These are phyloP conservation scores for Zosterops borbonicus DNA, from an alignment of 2,113 vertebrate genomes.

Conservation along the genomic window DNA sequence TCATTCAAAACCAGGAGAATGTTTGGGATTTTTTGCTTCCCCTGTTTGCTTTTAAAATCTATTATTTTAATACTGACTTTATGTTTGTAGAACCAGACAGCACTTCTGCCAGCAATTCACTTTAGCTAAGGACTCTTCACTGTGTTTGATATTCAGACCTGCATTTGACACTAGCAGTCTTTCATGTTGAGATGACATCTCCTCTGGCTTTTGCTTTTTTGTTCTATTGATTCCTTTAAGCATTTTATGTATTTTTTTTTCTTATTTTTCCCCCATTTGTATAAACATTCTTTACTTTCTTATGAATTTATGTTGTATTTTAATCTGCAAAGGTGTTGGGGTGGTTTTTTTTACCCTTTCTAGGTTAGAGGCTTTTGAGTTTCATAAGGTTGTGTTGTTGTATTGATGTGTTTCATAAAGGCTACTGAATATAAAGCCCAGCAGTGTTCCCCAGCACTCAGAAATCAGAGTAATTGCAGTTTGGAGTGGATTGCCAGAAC, in stretches of 20 bases:
- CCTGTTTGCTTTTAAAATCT: neutral
- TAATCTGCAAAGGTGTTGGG: neutral
- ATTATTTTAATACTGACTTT: neutral
- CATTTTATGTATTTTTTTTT: neutral
- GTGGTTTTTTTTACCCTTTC: neutral
- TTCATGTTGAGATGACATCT: neutral
- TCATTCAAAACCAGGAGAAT: neutral
- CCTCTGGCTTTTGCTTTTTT: neutral
- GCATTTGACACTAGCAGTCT: neutral
- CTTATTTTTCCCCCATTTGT: accelerated
- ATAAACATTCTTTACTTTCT: neutral
- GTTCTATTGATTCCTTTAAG: neutral
- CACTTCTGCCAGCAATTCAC: neutral
- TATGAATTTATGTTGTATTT: neutral
- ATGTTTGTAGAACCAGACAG: neutral
- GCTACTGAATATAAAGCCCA: neutral
- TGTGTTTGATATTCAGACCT: neutral
- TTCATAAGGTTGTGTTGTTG: neutral
- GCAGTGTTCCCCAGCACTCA: neutral
- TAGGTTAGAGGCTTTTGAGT: neutral
- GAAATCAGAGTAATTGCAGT: neutral
- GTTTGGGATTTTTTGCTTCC: neutral
- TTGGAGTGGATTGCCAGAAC: neutral
- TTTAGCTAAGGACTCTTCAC: neutral
- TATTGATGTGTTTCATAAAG: neutral